Percentiles rank a stretch among this genome's conserved stretches.
Conservation (phyloP, 2,888 invertebrate genomes). For the Lysandra coridon region DNA sequence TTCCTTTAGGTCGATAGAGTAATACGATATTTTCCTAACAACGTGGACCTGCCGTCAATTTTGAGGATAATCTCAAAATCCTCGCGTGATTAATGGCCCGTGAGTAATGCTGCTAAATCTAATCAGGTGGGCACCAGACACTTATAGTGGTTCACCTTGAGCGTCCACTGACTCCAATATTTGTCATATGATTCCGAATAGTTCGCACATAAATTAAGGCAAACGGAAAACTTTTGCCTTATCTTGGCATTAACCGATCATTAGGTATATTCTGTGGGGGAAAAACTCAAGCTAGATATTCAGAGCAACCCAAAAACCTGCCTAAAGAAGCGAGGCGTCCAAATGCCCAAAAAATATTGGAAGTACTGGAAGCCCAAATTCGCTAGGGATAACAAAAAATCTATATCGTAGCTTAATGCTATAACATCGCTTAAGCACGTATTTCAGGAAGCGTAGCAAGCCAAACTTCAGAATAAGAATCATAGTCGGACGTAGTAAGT, state of each 20-base stretch:
- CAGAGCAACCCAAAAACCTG: background rate
- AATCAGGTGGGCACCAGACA: slow-evolving; percentile 15
- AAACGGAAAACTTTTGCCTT: background rate
- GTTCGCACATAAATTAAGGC: slow-evolving; percentile 7
- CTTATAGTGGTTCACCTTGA: background rate
- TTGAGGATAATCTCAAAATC: background rate
- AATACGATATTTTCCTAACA: background rate
- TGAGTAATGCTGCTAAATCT: slow-evolving; percentile 6
- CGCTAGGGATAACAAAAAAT: background rate
- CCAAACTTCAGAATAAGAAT: background rate
- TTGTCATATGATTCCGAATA: background rate
- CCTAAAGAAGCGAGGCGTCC: background rate
- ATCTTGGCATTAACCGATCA: background rate
- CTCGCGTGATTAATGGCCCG: background rate
- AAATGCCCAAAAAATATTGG: background rate
- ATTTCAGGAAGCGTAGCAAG: slow-evolving; percentile 14
- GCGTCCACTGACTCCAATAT: background rate
- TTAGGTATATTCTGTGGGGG: background rate
- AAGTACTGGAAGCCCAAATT: background rate
- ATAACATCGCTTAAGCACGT: background rate
- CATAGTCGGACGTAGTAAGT: background rate
- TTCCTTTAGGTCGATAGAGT: background rate
- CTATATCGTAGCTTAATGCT: background rate
- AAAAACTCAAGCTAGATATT: no score
- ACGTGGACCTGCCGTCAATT: background rate